Conservation (phyloP, 2,888 invertebrate genomes). For the Pandemis cinnamomeana region DNA sequence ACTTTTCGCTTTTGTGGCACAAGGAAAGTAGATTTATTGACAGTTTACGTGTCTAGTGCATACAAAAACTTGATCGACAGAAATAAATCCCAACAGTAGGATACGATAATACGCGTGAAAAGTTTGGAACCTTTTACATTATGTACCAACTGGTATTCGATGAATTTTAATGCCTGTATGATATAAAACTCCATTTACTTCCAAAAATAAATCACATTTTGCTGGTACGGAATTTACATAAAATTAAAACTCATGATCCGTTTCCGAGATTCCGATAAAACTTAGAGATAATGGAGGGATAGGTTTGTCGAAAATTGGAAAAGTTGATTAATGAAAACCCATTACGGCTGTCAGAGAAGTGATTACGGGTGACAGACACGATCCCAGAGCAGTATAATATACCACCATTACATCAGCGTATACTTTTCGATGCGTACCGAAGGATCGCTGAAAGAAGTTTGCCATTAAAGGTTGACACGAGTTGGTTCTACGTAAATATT, state of each 20-base stretch:
- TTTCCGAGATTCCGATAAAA: constrained; percentile 46
- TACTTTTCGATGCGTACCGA: neutral
- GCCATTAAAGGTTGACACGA: constrained; percentile 9
- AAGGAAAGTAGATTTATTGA: constrained; percentile 18
- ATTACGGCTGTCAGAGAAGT: constrained; percentile 61
- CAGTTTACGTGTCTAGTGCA: constrained; percentile 9
- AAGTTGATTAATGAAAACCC: constrained; percentile 77
- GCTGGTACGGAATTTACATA: constrained; percentile 9
- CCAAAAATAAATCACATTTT: constrained; percentile 1
- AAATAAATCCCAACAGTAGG: constrained; percentile 1
- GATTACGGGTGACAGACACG: constrained; percentile 54
- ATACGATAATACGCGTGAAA: neutral
- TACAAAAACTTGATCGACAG: neutral
- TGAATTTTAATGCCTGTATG: neutral
- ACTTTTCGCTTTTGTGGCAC: constrained; percentile 37
- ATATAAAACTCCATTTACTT: neutral
- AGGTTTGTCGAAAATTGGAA: constrained; percentile 72
- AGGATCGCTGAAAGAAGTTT: neutral
- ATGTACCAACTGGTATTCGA: neutral
- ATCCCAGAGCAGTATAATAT: constrained; percentile 29
- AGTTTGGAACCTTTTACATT: neutral
- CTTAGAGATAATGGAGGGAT: constrained; percentile 56
- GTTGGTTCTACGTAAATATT: constrained; percentile 13
- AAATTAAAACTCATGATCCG: constrained; percentile 28
- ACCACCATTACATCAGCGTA: neutral